These are phyloP conservation scores for Cynaeus angustus DNA, from an alignment of 2,888 invertebrate species.

Conservation along the genomic window DNA sequence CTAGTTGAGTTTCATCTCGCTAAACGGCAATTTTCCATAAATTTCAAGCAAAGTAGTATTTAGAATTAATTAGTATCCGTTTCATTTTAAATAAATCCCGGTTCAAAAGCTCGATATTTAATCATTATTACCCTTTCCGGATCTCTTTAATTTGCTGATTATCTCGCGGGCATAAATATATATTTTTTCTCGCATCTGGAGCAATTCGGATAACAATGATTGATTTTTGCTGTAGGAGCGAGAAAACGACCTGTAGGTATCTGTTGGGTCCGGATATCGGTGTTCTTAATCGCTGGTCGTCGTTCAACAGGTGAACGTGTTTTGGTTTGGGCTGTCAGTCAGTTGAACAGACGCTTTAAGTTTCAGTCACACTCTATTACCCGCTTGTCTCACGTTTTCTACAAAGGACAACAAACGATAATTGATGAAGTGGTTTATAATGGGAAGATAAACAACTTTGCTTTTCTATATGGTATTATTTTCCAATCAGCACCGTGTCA, in stretches of 20 bases:
- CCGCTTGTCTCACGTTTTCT: conserved; percentile 50
- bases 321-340: conserved; percentile 49
- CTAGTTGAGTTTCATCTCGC: too few species aligned
- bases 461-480: conserved; percentile 53
- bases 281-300: conserved; percentile 41
- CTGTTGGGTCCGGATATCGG: conserved; percentile 34
- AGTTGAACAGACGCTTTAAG: conserved; percentile 47
- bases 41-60: too few species aligned
- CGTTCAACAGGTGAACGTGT: conserved; percentile 51
- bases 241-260: conserved; percentile 10
- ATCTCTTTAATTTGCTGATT: too few species aligned
- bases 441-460: conserved; percentile 54
- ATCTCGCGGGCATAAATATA: too few species aligned
- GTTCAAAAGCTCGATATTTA: too few species aligned
- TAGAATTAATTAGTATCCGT: too few species aligned
- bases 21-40: too few species aligned
- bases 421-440: conserved; percentile 55
- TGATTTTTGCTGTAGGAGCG: conserved; percentile 27
- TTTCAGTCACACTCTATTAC: conserved; percentile 56
- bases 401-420: conserved; percentile 52
- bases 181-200: not conserved
- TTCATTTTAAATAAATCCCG: too few species aligned
- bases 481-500: conserved; percentile 53
- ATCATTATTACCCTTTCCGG: too few species aligned
- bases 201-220: conserved; percentile 32